Evolutionary conservation across 2,888 invertebrate genomes (phyloP).

Genomic region (Hydrotaea cyrtoneurina): DNA sequence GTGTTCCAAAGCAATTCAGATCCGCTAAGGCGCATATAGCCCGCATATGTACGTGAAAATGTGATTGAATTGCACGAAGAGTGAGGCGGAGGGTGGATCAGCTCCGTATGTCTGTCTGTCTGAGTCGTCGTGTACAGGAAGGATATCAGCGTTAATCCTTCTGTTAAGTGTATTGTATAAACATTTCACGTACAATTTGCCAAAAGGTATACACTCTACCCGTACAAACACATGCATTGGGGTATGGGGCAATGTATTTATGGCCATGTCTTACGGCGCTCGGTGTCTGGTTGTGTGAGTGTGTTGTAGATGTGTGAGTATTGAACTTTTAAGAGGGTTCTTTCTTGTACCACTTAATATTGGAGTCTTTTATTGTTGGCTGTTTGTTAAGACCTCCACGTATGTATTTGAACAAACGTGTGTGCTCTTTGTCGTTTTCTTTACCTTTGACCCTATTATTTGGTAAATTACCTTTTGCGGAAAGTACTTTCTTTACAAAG

Average conservation of each 20-base stretch:
- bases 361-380: slow-evolving; percentile 59
- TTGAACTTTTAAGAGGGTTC: slow-evolving; percentile 68
- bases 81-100: background rate
- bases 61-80: slow-evolving; percentile 34
- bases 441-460: slow-evolving; percentile 70
- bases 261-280: background rate
- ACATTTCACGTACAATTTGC: slow-evolving; percentile 67
- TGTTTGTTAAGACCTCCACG: slow-evolving; percentile 37
- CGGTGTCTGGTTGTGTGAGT: background rate
- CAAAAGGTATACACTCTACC: slow-evolving; percentile 58
- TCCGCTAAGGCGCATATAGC: background rate
- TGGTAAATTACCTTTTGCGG: slow-evolving; percentile 62
- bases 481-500: slow-evolving; percentile 34
- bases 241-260: slow-evolving; percentile 38
- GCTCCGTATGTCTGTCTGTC: background rate
- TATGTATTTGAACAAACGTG: background rate
- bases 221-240: slow-evolving; percentile 2
- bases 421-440: slow-evolving; percentile 64
- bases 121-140: slow-evolving; percentile 26
- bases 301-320: slow-evolving; percentile 36
- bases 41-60: slow-evolving; percentile 27
- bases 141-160: slow-evolving; percentile 63
- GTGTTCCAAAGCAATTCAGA: background rate
- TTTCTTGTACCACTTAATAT: slow-evolving; percentile 59
- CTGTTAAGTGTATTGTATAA: slow-evolving; percentile 64